Base-by-base conservation (phyloP, 2,797 vertebrate genomes). In the Oceanodroma leucorhoa region DNA sequence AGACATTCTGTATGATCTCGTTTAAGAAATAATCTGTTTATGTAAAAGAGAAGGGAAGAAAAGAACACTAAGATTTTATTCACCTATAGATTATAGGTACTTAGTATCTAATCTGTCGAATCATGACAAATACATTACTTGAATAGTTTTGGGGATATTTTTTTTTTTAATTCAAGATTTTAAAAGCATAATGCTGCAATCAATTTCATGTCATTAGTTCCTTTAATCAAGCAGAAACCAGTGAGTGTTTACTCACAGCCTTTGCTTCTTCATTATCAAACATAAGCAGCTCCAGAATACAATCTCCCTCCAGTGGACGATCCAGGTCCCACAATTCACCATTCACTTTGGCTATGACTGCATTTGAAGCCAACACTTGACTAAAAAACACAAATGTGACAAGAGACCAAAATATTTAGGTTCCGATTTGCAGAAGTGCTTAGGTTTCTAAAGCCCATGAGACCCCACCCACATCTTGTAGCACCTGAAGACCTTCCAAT, bases 241-340 rank as follows among this genome's bases (percentile, higher is more conserved):
- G 6, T 3, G 1, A 30, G 36, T 11, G 7, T 70, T 79, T 87
- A 98, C 99, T 98, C 92, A 99, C 99, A 58, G 99, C 98, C 94
- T 98, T 99, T 76, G 99, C 99, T 26, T 99, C 99, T 51, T 99
- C 98, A 4, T 97, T 94, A 71, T 99, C 99, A 91, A 99, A 99
- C 19, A 69, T 98, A 50, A 99, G 98, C 93, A 99, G 98, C 93
- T 99, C 98, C 41, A 99, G 96, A 55, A 97, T 94, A 92, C 98
- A 99, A 50, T 99, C 98, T 51, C 94, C 94, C 92, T 99, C 99
- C 48, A 99, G 97, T 0, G 99, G 98, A 29, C 99, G 98, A 96
- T 99, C 99, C 94, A 99, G 96, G 91, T 99, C 99, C 99, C 99
- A 99, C 11, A 99, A 64, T 8, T 98, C 98, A 16, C 98, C 98